Base-by-base conservation (phyloP, 23 tunicate genomes). In the Ascidia mentula region DNA sequence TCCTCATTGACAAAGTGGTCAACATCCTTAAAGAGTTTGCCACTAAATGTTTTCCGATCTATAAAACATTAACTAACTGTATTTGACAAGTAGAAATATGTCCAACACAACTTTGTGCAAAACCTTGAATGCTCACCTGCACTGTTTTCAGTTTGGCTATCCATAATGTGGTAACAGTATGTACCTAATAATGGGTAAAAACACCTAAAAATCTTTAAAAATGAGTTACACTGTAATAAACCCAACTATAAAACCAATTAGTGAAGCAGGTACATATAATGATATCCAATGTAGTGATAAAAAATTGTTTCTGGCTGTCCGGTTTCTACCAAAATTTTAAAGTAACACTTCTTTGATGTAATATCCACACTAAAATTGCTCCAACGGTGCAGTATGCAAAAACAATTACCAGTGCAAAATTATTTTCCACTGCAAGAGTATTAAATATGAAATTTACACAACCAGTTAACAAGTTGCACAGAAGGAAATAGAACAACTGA, bases 381-480 rank as follows among this genome's bases (percentile, higher is more conserved):
- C 32, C 69, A 75, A 75, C 8, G 31, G 80, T 45, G 6, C 38
- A 35, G 46, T 90, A 90, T 24, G 69, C 40, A 36, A 45, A 70
- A 18, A 90, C 24, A 31, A 90, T 80, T 5, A 74, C 30, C 2
- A 84, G 37, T 0, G 95, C 86, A 24, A 31, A 59, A 3, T 24
- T 0, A 24, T 84, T 70, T 24, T 59, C 40, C 18, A 75, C 75
- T 1, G 73, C 18, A 81, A 83, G 34, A 70, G 95, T 80, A 39
- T 90, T 81, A 33, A 84, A 28, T 36, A 65, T 2, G 5, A 46
- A 42, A 79, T 90, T 90, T 0, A 90, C 78, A 12, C 45, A 36
- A 1, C 95, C 95, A 32, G 95, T 90, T 12, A 69, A 45, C 36
- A 90, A 35, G 42, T 90, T 90, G 45, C 74, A 83, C 46, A 84